Conservation (phyloP, 92 coral and sea anemone species). For the Umimayanthus kanabou region DNA sequence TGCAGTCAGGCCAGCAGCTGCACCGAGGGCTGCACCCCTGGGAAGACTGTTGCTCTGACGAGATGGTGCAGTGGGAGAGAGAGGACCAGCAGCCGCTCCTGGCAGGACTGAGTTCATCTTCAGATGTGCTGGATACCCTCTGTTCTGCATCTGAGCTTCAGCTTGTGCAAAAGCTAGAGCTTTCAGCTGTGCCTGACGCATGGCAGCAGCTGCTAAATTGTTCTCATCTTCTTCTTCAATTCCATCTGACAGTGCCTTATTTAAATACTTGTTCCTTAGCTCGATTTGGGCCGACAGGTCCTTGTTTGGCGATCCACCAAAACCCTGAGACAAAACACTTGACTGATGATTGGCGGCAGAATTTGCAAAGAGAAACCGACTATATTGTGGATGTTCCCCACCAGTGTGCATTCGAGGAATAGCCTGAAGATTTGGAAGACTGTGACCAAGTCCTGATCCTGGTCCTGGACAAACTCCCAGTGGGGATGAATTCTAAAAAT, state of each 20-base stretch:
- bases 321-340: conserved; percentile 44
- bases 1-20: conserved; percentile 40
- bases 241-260: conserved; percentile 84
- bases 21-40: conserved; percentile 68
- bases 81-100: conserved; percentile 51
- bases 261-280: conserved; percentile 75
- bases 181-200: conserved; percentile 90
- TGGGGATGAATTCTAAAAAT: conserved; percentile 78
- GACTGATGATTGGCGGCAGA: conserved; percentile 54
- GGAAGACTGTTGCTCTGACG: conserved; percentile 63
- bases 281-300: conserved; percentile 67
- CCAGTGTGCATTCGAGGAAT: conserved; percentile 84
- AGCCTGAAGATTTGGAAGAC: conserved; percentile 95
- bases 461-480: conserved; percentile 77
- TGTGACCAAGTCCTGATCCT: conserved; percentile 88
- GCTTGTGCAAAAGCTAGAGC: conserved; percentile 87
- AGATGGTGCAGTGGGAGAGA: conserved; percentile 54
- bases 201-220: conserved; percentile 79
- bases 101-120: conserved; percentile 65
- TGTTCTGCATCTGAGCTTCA: conserved; percentile 81
- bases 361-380: conserved; percentile 71
- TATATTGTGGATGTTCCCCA: conserved; percentile 77
- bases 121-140: conserved; percentile 52
- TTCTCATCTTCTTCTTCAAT: conserved; percentile 94
- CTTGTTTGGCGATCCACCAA: conserved; percentile 52